Base-by-base conservation (phyloP, 2,888 invertebrate species). In the Hermaeophaga mercurialis region DNA sequence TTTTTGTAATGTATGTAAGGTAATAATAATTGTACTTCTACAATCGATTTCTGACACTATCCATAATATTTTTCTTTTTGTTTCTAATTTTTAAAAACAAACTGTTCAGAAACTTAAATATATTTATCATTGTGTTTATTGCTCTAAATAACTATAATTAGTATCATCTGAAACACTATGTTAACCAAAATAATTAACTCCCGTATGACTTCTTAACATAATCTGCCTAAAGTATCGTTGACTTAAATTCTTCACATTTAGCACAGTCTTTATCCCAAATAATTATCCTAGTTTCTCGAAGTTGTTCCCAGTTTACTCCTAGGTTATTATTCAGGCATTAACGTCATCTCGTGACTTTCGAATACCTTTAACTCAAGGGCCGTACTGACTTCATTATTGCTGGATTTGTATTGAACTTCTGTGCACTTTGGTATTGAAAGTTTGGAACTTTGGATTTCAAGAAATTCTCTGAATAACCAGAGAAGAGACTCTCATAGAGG, bases 381-480 rank as follows among this genome's bases (percentile, higher is more conserved):
- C 36, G 17, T 8, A 15, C 8, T 9, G 9, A 36, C 36, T 36
- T 5, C 7, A 36, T 31, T 31, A 36, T 14, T 9, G 7, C 8
- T 36, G 17, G 8, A 36, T 36, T 36, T 36, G 17, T 36, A 36
- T 36, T 36, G 17, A 36, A 36, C 36, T 36, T 36, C 8, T 36
- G 36, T 14, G 36, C 36, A 31, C 31, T 31, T 31, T n/a, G 12
- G 11, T 31, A 31, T 31, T 31, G 28, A 8, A 9, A 31, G 31
- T 31, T 31, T 31, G 12, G 31, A 31, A 31, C 31, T 31, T 26
- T 12, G 31, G 11, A 12, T 31, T 31, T 31, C 31, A n/a, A 31
- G 31, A 31, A n/a, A 31, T 31, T 31, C 31, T 31, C n/a, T 3
- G 31, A 31, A 12, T 31, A 12, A 4, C 2, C 3, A 5, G 2